Percentiles rank a stretch among this genome's conserved stretches.
These are phyloP conservation scores for Laticauda colubrina DNA, from an alignment of 2,113 vertebrate species.

Conservation along the genomic window DNA sequence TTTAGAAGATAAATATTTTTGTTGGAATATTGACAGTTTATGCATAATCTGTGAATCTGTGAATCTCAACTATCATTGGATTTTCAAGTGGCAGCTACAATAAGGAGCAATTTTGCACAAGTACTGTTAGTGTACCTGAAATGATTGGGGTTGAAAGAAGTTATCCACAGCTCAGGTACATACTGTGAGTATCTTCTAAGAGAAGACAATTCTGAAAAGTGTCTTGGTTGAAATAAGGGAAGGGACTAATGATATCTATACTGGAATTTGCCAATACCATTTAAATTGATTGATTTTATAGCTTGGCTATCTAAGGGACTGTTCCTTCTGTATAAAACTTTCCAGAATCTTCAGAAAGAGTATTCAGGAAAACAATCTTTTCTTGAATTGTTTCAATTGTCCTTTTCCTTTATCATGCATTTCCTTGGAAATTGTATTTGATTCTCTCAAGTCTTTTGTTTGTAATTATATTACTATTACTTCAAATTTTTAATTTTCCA, in stretches of 20 bases:
- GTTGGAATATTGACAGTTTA: not conserved
- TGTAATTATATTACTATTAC: too few species aligned
- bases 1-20: not conserved
- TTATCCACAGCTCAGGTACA: not conserved
- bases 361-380: too few species aligned
- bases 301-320: too few species aligned
- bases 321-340: too few species aligned
- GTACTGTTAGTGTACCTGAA: not conserved
- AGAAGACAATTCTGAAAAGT: too few species aligned
- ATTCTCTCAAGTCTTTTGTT: too few species aligned
- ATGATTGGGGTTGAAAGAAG: not conserved
- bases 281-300: not conserved
- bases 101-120: not conserved
- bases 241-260: not conserved
- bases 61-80: not conserved
- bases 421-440: too few species aligned
- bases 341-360: too few species aligned
- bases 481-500: too few species aligned
- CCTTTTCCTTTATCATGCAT: too few species aligned
- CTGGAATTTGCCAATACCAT: not conserved
- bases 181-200: too few species aligned
- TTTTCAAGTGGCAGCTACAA: not conserved
- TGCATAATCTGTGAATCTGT: not conserved
- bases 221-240: not conserved
- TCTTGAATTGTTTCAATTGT: too few species aligned